Conservation (phyloP, 2,797 vertebrate species). For the Eulemur albifrons region DNA sequence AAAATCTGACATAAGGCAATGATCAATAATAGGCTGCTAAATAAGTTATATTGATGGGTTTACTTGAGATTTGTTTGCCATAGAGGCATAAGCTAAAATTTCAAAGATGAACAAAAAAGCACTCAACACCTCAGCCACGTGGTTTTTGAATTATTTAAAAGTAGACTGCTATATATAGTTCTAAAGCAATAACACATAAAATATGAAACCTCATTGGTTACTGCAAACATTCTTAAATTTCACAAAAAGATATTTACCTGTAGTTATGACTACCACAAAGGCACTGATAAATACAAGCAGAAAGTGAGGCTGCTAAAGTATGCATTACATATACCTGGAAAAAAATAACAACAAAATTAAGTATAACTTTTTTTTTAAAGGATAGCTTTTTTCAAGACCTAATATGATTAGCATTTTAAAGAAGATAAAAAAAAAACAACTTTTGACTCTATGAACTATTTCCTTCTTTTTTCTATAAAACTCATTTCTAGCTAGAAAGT, state of each 20-base stretch:
- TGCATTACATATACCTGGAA: slow-evolving; percentile 96
- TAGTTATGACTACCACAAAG: slow-evolving; percentile 95
- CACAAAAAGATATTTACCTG: slow-evolving; percentile 87
- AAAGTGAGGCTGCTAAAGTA: slow-evolving; percentile 96
- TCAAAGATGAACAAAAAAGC: slow-evolving; percentile 28
- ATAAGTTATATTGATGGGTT: not conserved
- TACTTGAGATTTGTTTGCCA: slow-evolving; percentile 19
- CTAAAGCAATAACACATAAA: slow-evolving; percentile 16
- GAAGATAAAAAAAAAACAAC: not conserved
- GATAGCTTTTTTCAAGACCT: not conserved
- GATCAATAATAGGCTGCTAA: slow-evolving; percentile 29
- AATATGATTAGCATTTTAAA: not conserved
- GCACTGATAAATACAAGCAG: slow-evolving; percentile 98
- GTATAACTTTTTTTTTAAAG: not conserved
- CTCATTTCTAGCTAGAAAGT: not conserved
- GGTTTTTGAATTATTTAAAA: slow-evolving; percentile 36
- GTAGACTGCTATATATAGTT: not conserved
- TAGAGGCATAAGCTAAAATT: slow-evolving; percentile 35
- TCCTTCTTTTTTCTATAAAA: not conserved
- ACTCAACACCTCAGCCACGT: not conserved
- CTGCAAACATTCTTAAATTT: slow-evolving; percentile 43
- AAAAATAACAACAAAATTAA: slow-evolving; percentile 45
- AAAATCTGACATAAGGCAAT: not conserved
- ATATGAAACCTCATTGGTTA: not conserved
- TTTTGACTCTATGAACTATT: not conserved